Base-by-base conservation (phyloP, 2,797 vertebrate genomes). In the Neosalanx taihuensis region DNA sequence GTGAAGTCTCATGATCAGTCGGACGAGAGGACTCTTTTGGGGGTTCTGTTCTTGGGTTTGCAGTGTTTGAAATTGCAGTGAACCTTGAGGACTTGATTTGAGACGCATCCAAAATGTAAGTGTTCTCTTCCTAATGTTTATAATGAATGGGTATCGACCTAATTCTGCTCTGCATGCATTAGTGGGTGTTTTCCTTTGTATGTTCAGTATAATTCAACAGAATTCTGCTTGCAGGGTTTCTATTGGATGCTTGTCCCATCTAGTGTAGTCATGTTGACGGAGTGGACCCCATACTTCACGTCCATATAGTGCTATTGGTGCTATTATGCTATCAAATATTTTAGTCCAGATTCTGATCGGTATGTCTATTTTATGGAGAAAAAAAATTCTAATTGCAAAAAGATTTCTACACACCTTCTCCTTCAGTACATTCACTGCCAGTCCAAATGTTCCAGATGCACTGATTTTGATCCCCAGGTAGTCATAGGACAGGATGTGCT, bases 261-360 rank as follows among this genome's bases (percentile, higher is more conserved):
- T 61, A 15, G 20, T 29, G 59, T 61, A 23, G 20, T 5, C n/a
- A 56, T 56, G 51, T 3, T 64, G 23, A 30, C 61, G 9, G 61
- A 64, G 61, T 64, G 61, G 61, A 64, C 61, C 61, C 61, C 61
- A 64, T 31, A 64, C 30, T 30, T 64, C 61, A 64, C 33, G 37
- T 7, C 63, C 63, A 64, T 64, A 64, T 6, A 64, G 30, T 4
- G 15, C 30, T 35, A 64, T 64, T 6, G 63, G 63, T n/a, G 12
- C 15, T 15, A 35, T 64, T 15, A 64, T 20, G 6, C 63, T 41
- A 18, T 64, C 18, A 64, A 64, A 51, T 51, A 12, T 12, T 17
- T 51, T 51, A 3, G 10, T 12, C 46, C 7, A 51, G 46, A 51
- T 46, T n/a, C 4, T 17, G 4, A 17, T 15, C 13, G 13, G 12